Evolutionary conservation across 2,113 vertebrate species (phyloP).

Genomic region (Diphyllodes magnificus): DNA sequence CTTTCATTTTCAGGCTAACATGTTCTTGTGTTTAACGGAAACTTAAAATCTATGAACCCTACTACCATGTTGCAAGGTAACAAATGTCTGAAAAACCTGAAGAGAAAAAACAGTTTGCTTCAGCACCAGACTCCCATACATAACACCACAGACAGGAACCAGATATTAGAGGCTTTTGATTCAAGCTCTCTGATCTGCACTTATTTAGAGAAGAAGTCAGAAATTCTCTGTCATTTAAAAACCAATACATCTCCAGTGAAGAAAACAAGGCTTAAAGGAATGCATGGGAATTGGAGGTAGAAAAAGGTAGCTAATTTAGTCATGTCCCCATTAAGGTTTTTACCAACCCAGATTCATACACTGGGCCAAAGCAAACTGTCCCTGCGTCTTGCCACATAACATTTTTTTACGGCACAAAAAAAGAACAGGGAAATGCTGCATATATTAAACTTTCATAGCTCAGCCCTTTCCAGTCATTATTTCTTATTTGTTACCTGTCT

Average conservation of each 20-base stretch:
- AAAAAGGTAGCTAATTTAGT: neutral
- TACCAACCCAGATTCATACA: neutral
- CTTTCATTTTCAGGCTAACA: neutral
- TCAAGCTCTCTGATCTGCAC: neutral
- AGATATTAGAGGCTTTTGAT: neutral
- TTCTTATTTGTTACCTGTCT: neutral
- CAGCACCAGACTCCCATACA: accelerated
- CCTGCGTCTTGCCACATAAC: neutral
- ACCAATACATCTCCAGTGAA: neutral
- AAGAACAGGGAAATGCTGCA: neutral
- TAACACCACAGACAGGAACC: neutral
- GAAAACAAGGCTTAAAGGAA: neutral
- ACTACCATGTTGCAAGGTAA: neutral
- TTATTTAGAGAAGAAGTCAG: neutral
- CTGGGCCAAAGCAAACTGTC: neutral
- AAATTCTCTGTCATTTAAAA: neutral
- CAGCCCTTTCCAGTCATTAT: neutral
- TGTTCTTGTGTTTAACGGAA: neutral
- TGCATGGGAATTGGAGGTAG: neutral
- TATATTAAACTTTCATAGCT: neutral
- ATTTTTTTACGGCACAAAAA: neutral
- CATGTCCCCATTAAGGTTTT: neutral
- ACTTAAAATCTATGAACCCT: neutral
- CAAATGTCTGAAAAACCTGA: neutral
- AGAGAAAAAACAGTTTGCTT: neutral